Evolutionary conservation across 2,113 vertebrate genomes (phyloP), one percentile per base, ranked within the genome.

Genomic region (Montifringilla adamsi): DNA sequence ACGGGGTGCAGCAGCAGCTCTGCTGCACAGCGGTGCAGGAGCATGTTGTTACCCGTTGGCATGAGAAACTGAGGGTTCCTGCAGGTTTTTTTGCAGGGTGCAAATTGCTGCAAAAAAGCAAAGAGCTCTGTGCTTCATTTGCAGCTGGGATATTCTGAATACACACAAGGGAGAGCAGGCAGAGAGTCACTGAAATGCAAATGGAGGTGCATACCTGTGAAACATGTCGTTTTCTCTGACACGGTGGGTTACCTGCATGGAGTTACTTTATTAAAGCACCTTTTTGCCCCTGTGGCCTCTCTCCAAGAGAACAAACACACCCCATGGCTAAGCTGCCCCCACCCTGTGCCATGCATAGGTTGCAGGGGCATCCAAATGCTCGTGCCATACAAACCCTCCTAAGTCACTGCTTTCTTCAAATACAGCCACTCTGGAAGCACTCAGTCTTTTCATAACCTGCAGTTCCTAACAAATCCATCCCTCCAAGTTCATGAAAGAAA

Each of bases 31-130:
- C 55, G 26, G 9, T 6, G 12, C 21, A 85, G 73, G 23, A 87
- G 18, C 1, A 0, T 5, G 8, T 12, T 58, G 37, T 20, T 12
- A 18, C 1, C 4, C 2, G 5, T 27, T 5, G 41, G 20, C 58
- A 22, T 0, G 37, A 78, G 83, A 81, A 94, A 79, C 46, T 1
- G 49, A 31, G 87, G 15, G 4, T 1, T 55, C 35, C 79, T 35
- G 79, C 46, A 41, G 62, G 22, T 7, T n/a, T 41, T 41, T 84
- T 50, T 27, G 11, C 27, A 60, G 46, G 80, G 37, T 79, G 59
- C 21, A 91, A 69, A 92, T 13, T 70, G 46, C n/a, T 94, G 68
- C n/a, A 66, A 56, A 68, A 37, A 58, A 66, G 55, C 41, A 39
- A 63, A 75, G 24, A 59, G 46, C 23, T 46, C 23, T 41, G 58